Conservation (phyloP, 2,113 vertebrate species). For the Sitta europaea region DNA sequence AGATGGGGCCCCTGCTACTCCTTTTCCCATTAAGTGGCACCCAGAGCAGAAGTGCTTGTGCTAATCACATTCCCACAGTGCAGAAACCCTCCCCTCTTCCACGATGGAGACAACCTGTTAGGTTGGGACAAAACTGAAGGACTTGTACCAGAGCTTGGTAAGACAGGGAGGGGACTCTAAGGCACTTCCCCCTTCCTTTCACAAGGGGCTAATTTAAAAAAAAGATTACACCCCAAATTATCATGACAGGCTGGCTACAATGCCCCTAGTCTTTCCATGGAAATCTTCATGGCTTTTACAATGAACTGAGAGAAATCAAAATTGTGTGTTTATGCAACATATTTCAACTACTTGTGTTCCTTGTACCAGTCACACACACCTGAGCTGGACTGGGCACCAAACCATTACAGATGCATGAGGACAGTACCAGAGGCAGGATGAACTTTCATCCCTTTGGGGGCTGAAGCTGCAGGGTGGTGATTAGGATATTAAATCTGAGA, state of each 20-base stretch:
- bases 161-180: not conserved
- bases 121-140: not conserved
- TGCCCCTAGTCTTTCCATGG: not conserved
- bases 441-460: not conserved
- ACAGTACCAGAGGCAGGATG: not conserved
- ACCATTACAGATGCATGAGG: not conserved
- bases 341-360: not conserved
- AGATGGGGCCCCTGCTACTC: not conserved
- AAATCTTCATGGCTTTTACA: not conserved
- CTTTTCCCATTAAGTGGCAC: not conserved
- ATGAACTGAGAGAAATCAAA: not conserved
- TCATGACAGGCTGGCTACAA: not conserved
- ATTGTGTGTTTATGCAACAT: rapidly evolving
- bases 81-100: not conserved
- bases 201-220: not conserved
- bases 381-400: not conserved
- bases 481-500: not conserved
- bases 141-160: not conserved
- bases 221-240: not conserved
- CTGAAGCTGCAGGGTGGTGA: not conserved
- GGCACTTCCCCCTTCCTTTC: not conserved
- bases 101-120: not conserved
- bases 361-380: too few species aligned
- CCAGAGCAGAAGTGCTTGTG: not conserved
- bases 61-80: not conserved